Evolutionary conservation across 2,888 invertebrate genomes (phyloP).

Genomic region (Eutolmus rufibarbis): DNA sequence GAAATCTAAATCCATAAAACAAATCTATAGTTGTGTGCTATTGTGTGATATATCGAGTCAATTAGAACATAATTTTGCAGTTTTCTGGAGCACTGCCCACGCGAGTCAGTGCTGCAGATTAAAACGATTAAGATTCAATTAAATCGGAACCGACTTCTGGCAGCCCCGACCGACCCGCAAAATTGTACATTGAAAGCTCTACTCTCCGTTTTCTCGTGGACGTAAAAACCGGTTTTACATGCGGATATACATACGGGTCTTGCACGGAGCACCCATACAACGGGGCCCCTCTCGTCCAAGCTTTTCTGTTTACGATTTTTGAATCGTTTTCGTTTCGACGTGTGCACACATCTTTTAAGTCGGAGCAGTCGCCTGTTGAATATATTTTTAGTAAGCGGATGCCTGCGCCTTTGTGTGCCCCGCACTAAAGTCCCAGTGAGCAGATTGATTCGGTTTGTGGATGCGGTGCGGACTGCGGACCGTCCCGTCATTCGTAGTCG

Average conservation of each 20-base stretch:
- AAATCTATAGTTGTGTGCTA: too few relatives aligned
- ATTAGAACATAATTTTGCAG: not conserved
- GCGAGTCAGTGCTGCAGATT: not conserved
- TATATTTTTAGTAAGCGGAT: conserved; percentile 3
- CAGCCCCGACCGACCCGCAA: not conserved
- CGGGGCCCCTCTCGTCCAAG: not conserved
- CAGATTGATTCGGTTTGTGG: not conserved
- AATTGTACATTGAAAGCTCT: not conserved
- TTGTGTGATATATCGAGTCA: not conserved
- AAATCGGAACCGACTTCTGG: conserved; percentile 20
- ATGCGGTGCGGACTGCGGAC: not conserved
- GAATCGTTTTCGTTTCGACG: not conserved
- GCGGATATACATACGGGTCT: conserved; percentile 8
- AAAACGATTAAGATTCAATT: conserved; percentile 15
- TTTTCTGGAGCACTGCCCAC: not conserved
- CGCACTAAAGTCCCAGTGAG: not conserved
- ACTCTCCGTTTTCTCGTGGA: not conserved
- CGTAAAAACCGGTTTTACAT: conserved; percentile 3
- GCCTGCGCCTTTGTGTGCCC: not conserved
- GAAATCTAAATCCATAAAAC: too few relatives aligned
- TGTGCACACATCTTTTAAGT: not conserved
- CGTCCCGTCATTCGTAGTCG: not conserved
- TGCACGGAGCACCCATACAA: conserved; percentile 5
- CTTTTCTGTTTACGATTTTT: conserved; percentile 32
- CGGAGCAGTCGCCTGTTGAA: conserved; percentile 22